Evolutionary conservation across 2,797 vertebrate genomes (phyloP).

Genomic region (Rousettus madagascariensis): DNA sequence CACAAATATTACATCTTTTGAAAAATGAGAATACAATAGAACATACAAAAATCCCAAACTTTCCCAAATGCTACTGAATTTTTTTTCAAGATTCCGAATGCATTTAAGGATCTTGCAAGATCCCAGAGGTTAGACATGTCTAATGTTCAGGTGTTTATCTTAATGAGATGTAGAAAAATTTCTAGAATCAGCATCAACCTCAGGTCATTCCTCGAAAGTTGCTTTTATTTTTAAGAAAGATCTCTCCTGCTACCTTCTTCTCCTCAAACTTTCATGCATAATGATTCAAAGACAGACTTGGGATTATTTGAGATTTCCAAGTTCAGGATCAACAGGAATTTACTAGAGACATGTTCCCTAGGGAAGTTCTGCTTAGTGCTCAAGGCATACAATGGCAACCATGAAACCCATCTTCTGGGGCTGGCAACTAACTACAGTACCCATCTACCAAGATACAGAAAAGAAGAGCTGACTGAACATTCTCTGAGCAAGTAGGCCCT

Average conservation of each 20-base stretch:
- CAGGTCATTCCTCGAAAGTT: neutral
- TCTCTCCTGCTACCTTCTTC: neutral
- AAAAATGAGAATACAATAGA: neutral
- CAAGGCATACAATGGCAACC: neutral
- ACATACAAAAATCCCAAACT: neutral
- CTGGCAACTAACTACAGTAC: neutral
- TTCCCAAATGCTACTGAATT: neutral
- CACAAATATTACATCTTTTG: neutral
- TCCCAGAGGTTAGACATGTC: neutral
- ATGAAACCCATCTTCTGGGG: neutral
- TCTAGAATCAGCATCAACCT: neutral
- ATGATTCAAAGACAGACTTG: neutral
- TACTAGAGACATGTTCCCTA: neutral
- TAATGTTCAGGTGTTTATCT: neutral
- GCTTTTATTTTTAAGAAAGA: neutral
- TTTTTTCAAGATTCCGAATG: slow-evolving; percentile 6
- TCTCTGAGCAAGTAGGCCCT: neutral
- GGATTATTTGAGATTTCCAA: slow-evolving; percentile 16
- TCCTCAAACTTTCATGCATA: neutral
- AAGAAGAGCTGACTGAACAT: neutral
- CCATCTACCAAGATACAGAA: neutral
- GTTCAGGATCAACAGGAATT: neutral
- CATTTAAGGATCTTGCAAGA: slow-evolving; percentile 16
- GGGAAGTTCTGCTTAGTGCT: neutral
- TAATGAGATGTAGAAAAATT: neutral